Conservation (phyloP, 2,113 vertebrate genomes). For the Oreochromis aureus region DNA sequence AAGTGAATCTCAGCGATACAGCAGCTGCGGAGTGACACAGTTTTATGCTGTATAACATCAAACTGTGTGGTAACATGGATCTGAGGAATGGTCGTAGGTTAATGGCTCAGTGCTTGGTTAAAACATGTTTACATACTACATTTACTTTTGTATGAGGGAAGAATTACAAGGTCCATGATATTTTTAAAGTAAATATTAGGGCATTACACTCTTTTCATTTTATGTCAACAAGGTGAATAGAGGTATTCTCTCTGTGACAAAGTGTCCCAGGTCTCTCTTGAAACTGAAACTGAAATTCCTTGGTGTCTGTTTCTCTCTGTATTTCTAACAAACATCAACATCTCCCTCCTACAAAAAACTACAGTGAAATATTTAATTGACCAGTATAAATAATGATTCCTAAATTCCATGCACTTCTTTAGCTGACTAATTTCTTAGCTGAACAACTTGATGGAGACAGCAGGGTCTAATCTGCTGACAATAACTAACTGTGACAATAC, state of each 20-base stretch:
- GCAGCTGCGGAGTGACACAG: no score
- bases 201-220: not conserved
- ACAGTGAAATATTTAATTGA: not conserved
- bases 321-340: not conserved
- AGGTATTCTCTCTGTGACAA: not conserved
- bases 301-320: not conserved
- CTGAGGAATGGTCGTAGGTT: not conserved
- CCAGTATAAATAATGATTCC: no score
- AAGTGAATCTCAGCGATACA: no score
- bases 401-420: no score
- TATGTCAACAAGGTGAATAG: not conserved
- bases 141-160: not conserved
- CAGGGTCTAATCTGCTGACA: not conserved
- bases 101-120: not conserved
- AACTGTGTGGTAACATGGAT: not conserved
- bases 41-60: no score
- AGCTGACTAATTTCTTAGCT: not conserved
- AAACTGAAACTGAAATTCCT: not conserved
- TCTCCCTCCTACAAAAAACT: not conserved
- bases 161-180: not conserved
- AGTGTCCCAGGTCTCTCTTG: not conserved
- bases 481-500: no score
- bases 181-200: fast-evolving
- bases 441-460: not conserved
- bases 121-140: not conserved